phyloP scores from a whole-genome alignment of 2,888 invertebrate species.

The Drosophila atripex region DNA sequence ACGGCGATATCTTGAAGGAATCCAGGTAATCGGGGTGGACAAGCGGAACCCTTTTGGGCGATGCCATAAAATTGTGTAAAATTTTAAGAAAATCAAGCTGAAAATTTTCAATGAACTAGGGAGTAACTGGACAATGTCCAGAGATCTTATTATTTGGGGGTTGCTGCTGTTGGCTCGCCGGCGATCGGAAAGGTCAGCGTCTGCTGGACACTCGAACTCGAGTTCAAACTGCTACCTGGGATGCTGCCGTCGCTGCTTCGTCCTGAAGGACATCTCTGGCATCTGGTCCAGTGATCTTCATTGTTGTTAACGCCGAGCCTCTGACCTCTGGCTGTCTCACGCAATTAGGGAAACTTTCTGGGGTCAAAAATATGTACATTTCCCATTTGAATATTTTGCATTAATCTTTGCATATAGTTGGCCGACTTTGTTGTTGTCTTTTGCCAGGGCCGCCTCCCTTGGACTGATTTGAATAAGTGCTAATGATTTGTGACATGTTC shows the following conservation, averaged over 20 bases:
- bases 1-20: slow-evolving; percentile 5
- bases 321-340: slow-evolving; percentile 71
- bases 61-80: slow-evolving; percentile 50
- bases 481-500: slow-evolving; percentile 74
- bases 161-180: slow-evolving; percentile 37
- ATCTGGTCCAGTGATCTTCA: slow-evolving; percentile 42
- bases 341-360: slow-evolving; percentile 70
- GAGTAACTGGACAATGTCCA: slow-evolving; percentile 54
- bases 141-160: slow-evolving; percentile 40
- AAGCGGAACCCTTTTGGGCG: slow-evolving; percentile 59
- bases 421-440: slow-evolving; percentile 8
- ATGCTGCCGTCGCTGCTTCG: slow-evolving; percentile 30
- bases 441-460: slow-evolving; percentile 39
- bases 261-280: slow-evolving; percentile 10
- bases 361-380: slow-evolving; percentile 60
- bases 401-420: slow-evolving; percentile 42
- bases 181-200: slow-evolving; percentile 71
- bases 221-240: slow-evolving; percentile 51
- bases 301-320: slow-evolving; percentile 55
- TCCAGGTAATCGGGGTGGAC: slow-evolving; percentile 40
- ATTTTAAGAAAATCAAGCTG: slow-evolving; percentile 71
- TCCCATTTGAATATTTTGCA: slow-evolving; percentile 67
- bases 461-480: slow-evolving; percentile 74
- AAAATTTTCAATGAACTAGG: slow-evolving; percentile 67
- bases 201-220: slow-evolving; percentile 54